These are phyloP conservation scores for Nyctibius bracteatus DNA, from an alignment of 2,113 vertebrate species.

Conservation along the genomic window DNA sequence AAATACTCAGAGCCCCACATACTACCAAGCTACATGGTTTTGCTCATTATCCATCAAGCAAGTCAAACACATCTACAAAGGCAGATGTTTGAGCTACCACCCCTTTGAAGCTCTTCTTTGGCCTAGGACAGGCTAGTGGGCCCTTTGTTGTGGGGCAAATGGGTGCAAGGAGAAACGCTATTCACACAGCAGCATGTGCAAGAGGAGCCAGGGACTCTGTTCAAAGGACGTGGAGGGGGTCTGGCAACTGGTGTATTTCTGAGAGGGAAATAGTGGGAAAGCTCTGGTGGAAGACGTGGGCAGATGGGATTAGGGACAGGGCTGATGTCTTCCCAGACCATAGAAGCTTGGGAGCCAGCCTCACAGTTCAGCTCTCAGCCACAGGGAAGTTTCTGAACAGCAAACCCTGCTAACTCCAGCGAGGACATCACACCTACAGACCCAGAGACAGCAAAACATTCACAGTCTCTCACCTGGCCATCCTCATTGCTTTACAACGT, in stretches of 20 bases:
- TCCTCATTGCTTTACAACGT: not conserved
- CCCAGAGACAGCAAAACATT: not conserved
- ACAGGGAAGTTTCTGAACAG: not conserved
- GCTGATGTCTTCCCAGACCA: not conserved
- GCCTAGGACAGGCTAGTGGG: not conserved
- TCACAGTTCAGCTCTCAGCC: not conserved
- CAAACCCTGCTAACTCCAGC: not conserved
- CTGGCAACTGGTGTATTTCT: not conserved
- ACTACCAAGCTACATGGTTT: not conserved
- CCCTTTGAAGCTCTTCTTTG: not conserved
- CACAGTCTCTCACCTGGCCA: not conserved
- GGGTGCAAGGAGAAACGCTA: not conserved
- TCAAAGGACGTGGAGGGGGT: not conserved
- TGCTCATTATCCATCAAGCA: not conserved
- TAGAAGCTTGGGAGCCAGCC: not conserved
- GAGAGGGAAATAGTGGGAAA: not conserved
- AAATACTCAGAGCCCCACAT: not conserved
- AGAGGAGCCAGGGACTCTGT: too few species aligned
- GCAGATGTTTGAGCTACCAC: not conserved
- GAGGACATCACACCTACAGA: not conserved
- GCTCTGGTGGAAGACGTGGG: not conserved
- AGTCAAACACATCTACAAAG: not conserved
- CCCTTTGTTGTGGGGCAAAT: rapidly evolving
- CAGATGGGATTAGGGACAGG: not conserved
- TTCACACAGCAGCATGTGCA: not conserved